Conservation (phyloP, 2,797 vertebrate species). For the Pogonophryne albipinna region DNA sequence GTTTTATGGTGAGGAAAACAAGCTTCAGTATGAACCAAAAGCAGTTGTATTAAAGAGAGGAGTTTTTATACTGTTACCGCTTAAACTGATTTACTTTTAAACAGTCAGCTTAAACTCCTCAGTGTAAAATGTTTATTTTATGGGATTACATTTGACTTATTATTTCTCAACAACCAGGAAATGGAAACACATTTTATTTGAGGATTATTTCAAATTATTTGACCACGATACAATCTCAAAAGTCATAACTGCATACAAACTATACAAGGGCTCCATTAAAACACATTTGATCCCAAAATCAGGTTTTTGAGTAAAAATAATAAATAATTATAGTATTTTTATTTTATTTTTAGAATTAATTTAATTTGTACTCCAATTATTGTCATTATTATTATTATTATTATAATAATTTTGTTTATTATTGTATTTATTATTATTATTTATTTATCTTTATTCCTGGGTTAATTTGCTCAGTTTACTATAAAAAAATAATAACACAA, state of each 20-base stretch:
- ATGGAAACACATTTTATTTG: not conserved
- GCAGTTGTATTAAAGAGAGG: not conserved
- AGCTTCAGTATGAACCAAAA: not conserved
- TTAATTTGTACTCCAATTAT: not conserved
- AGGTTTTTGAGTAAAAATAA: no score
- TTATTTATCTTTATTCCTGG: not conserved
- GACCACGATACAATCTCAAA: not conserved
- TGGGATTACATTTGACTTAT: not conserved
- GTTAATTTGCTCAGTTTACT: not conserved
- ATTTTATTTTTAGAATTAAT: no score
- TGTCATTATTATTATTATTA: no score
- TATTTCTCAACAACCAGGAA: not conserved
- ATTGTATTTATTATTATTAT: no score
- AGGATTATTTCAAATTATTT: not conserved
- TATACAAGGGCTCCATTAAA: not conserved
- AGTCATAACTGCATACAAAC: not conserved
- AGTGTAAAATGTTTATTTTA: not conserved
- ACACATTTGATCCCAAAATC: not conserved
- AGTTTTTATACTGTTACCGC: no score
- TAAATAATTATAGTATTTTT: no score
- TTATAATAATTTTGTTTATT: no score
- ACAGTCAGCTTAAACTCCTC: not conserved
- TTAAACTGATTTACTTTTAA: no score
- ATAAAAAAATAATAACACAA: not conserved
- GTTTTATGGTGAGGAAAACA: slow-evolving; percentile 7